Evolutionary conservation across 37 sponge, comb jelly and placozoan genomes (phyloP).

Genomic region (Trichoplax adhaerens): DNA sequence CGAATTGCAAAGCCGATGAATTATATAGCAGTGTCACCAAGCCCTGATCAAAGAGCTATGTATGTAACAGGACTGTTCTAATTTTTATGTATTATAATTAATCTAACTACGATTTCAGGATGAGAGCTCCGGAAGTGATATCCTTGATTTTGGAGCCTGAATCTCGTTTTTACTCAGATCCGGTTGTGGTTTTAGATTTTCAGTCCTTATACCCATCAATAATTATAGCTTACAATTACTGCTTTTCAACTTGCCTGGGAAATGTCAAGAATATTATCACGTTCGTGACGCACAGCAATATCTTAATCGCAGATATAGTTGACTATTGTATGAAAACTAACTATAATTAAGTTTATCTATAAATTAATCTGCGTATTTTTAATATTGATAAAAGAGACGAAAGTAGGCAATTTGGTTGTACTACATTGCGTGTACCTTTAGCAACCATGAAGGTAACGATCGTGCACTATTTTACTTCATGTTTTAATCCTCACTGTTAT

Average conservation of each 20-base stretch:
- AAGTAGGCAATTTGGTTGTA: slow-evolving; percentile 60
- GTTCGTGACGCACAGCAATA: background rate
- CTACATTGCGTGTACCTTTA: slow-evolving; percentile 21
- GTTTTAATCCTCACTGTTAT: too few relatives aligned
- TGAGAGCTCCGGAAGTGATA: slow-evolving; percentile 81
- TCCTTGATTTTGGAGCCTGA: slow-evolving; percentile 90
- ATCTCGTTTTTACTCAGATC: slow-evolving; percentile 75
- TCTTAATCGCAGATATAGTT: slow-evolving; percentile 9
- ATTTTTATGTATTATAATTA: slow-evolving; percentile 1
- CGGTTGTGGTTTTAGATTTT: slow-evolving; percentile 95
- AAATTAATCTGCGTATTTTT: background rate
- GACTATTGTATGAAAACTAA: background rate
- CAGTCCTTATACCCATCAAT: slow-evolving; percentile 97
- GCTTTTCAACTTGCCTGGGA: slow-evolving; percentile 93
- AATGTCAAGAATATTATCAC: slow-evolving; percentile 28
- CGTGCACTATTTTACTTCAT: background rate
- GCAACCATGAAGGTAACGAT: slow-evolving; percentile 22
- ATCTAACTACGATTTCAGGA: slow-evolving; percentile 19
- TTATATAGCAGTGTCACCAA: slow-evolving; percentile 73
- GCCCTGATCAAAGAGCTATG: slow-evolving; percentile 83
- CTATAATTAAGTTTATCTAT: background rate
- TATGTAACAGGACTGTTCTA: background rate
- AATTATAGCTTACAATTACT: slow-evolving; percentile 93
- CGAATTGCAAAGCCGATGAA: slow-evolving; percentile 73
- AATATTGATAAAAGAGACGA: slow-evolving; percentile 13